Base-by-base conservation (phyloP, 2,888 invertebrate species). In the Andrena trimmerana region DNA sequence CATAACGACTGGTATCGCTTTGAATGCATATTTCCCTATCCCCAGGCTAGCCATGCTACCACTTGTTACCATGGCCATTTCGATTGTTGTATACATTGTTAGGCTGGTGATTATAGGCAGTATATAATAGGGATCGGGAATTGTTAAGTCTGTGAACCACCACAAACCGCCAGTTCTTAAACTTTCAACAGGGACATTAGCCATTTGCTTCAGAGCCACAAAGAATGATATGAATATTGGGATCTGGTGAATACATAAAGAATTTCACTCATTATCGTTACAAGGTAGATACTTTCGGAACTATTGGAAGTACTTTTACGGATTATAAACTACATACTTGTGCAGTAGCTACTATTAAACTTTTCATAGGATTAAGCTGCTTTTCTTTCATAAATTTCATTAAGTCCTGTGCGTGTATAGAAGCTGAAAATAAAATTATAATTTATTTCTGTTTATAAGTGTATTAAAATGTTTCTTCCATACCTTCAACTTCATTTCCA, bases 151-250 rank as follows among this genome's bases (percentile, higher is more conserved):
- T 2, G 96, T 95, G 93, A 99, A 99, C 99, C 99, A 99, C 90
- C 95, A 96, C 0, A 98, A 87, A 0, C 99, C 99, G 42, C 99
- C 99, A 0, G 96, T 95, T 84, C 96, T 95, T 95, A 99, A 96
- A 92, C 98, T 98, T 59, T 98, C 98, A 50, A 99, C 97, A 1
- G 99, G 99, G 42, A 97, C 95, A 91, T 97, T 97, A 0, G 98
- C 96, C 99, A 99, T 99, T 85, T 96, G 95, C 88, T 98, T 95
- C 65, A 99, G 94, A 0, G 97, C 98, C 94, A 98, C 95, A 92
- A 99, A 99, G 93, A 98, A 97, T 0, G 99, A 98, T 84, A 99
- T 94, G 93, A 99, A 99, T 20, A 99, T 94, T 0, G 99, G 99
- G 72, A 96, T 95, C 96, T 97, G 33, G 63, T 68, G 54, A 16